Percentiles rank a stretch among this genome's conserved stretches.
These are phyloP conservation scores for Pedetes capensis DNA, from an alignment of 2,113 vertebrate species.

Conservation along the genomic window DNA sequence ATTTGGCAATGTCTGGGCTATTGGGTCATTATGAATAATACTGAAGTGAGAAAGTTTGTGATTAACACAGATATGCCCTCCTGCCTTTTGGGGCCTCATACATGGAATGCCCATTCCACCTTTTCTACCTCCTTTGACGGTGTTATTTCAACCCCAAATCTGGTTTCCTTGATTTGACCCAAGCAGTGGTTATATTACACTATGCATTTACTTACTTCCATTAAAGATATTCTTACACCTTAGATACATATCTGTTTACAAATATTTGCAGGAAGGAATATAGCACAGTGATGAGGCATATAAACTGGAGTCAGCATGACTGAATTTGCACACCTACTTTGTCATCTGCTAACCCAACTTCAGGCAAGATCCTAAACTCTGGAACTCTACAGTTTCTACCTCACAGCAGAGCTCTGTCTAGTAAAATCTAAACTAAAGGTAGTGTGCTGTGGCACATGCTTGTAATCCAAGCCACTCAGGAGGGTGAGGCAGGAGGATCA, in stretches of 20 bases:
- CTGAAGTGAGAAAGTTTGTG: background rate
- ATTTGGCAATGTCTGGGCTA: background rate
- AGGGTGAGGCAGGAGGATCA: too few species aligned
- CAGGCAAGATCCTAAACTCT: background rate
- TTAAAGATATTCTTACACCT: background rate
- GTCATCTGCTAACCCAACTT: background rate
- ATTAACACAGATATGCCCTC: background rate
- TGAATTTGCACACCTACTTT: background rate
- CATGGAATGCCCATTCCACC: background rate
- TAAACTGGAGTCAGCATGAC: background rate
- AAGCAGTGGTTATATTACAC: background rate
- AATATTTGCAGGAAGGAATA: background rate
- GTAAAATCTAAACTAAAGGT: conserved; percentile 5
- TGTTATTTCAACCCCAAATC: background rate
- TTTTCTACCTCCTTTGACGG: background rate
- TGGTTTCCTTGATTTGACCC: background rate
- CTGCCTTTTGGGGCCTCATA: background rate
- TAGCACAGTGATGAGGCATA: background rate
- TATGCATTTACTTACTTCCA: background rate
- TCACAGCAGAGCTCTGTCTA: background rate
- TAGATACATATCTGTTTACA: background rate
- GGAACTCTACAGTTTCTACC: background rate
- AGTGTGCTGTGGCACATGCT: too few species aligned
- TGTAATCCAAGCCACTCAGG: too few species aligned
- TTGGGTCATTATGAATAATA: background rate